Percentiles rank a stretch among this genome's conserved stretches.
phyloP scores from a whole-genome alignment of 2,113 vertebrate genomes.

The Gila orcuttii region DNA sequence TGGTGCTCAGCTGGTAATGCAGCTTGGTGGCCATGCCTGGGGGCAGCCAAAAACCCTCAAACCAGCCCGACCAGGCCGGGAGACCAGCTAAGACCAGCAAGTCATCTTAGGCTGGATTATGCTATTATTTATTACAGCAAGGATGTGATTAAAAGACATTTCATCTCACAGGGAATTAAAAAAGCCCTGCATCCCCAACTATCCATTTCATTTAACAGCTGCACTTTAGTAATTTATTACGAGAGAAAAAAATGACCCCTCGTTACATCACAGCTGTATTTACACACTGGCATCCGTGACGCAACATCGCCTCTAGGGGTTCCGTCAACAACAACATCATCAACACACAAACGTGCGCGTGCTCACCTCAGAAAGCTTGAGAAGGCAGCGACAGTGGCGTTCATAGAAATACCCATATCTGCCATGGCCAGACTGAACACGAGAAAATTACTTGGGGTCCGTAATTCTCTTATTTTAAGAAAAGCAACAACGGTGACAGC shows the following conservation, averaged over 20 bases:
- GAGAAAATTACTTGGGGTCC: constrained; percentile 90
- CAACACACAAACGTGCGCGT: constrained; percentile 32
- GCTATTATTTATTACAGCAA: not conserved
- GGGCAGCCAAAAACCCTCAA: not conserved
- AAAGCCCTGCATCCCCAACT: not conserved
- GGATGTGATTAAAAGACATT: not conserved
- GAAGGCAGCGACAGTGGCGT: constrained; percentile 88
- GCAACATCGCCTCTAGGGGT: not conserved
- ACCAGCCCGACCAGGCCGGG: not conserved
- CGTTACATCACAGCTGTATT: constrained; percentile 22
- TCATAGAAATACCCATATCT: constrained; percentile 89
- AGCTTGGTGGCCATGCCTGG: not conserved
- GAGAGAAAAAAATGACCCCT: not conserved
- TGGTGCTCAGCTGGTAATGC: not conserved
- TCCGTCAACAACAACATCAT: constrained; percentile 1
- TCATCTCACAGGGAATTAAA: not conserved
- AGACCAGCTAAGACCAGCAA: not conserved
- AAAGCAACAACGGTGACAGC: constrained; percentile 88
- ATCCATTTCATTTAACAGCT: not conserved
- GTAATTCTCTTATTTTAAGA: constrained; percentile 86
- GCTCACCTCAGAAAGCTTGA: constrained; percentile 92
- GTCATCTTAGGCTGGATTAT: not conserved
- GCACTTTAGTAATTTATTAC: not conserved
- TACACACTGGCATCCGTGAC: not conserved
- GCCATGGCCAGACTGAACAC: constrained; percentile 90